These are phyloP conservation scores for Denticeps clupeoides DNA, from an alignment of 2,797 vertebrate species.

Conservation along the genomic window DNA sequence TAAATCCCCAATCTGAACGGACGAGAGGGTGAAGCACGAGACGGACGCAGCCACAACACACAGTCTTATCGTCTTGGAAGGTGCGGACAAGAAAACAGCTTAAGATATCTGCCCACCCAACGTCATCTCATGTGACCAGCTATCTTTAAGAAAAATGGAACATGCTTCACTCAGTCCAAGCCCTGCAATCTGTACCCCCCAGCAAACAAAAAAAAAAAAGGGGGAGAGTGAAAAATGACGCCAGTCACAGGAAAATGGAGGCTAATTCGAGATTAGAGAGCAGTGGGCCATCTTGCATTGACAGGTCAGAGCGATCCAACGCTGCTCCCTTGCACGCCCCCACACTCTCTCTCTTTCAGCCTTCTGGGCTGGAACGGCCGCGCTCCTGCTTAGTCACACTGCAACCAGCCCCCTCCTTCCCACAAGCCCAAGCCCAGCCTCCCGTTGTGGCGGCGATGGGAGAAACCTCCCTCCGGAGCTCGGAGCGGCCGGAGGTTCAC, in stretches of 20 bases:
- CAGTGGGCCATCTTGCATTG: not conserved
- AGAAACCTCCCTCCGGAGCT: slow-evolving; percentile 28
- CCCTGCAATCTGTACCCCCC: too few species aligned
- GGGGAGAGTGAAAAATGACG: slow-evolving; percentile 12
- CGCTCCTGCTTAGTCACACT: slow-evolving; percentile 13
- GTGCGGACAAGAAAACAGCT: not conserved
- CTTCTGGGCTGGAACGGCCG: not conserved
- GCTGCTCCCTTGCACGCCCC: not conserved
- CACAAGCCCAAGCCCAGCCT: not conserved
- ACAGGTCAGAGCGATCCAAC: slow-evolving; percentile 6
- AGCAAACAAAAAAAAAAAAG: too few species aligned
- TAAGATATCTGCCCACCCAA: not conserved
- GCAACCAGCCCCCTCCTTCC: not conserved
- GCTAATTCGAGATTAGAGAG: slow-evolving; percentile 21
- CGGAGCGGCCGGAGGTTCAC: slow-evolving; percentile 8
- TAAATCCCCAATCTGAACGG: too few species aligned
- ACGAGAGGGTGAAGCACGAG: too few species aligned
- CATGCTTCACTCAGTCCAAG: too few species aligned
- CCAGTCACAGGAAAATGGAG: not conserved
- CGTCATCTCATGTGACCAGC: too few species aligned
- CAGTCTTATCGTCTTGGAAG: too few species aligned
- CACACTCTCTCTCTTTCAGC: not conserved
- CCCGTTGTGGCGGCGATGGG: slow-evolving; percentile 11
- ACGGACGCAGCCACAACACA: too few species aligned
- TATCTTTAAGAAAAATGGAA: too few species aligned